Percentiles rank a stretch among this genome's conserved stretches.
Evolutionary conservation across 2,888 invertebrate species (phyloP).

Genomic region (Crossocerus cetratus): DNA sequence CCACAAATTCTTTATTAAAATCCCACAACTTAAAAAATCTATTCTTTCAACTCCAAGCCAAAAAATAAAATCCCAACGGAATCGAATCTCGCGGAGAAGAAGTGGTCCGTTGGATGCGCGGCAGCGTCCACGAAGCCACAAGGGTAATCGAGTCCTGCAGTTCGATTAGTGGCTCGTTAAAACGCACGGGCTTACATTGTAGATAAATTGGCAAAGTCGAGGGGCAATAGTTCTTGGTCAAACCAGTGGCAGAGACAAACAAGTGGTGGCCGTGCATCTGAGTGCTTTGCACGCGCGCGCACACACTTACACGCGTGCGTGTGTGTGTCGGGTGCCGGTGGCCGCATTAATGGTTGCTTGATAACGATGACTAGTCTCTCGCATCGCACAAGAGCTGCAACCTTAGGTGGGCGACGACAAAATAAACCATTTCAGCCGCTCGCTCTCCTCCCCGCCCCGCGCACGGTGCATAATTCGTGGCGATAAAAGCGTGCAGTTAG

Average conservation of each 20-base stretch:
- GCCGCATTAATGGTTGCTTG: background rate
- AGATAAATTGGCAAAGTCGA: conserved; percentile 63
- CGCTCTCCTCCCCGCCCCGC: background rate
- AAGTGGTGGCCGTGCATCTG: conserved; percentile 44
- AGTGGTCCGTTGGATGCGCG: too few species aligned
- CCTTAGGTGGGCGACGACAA: background rate
- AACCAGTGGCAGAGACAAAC: conserved; percentile 47
- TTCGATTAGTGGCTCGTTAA: conserved; percentile 54
- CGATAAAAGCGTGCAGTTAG: background rate
- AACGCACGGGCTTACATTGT: conserved; percentile 60
- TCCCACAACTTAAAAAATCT: too few species aligned
- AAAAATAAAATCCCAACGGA: too few species aligned
- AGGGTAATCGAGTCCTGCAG: conserved; percentile 43
- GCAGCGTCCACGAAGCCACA: too few species aligned
- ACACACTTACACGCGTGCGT: too few species aligned
- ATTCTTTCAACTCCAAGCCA: too few species aligned
- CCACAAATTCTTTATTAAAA: too few species aligned
- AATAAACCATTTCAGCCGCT: background rate
- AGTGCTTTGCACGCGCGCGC: background rate
- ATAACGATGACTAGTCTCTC: background rate
- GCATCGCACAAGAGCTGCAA: background rate
- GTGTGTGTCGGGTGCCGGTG: conserved; percentile 5
- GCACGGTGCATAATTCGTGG: background rate
- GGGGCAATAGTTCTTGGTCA: conserved; percentile 65
- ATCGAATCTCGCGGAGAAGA: too few species aligned